Evolutionary conservation across 2,113 vertebrate genomes (phyloP).

Genomic region (Stegastes partitus): DNA sequence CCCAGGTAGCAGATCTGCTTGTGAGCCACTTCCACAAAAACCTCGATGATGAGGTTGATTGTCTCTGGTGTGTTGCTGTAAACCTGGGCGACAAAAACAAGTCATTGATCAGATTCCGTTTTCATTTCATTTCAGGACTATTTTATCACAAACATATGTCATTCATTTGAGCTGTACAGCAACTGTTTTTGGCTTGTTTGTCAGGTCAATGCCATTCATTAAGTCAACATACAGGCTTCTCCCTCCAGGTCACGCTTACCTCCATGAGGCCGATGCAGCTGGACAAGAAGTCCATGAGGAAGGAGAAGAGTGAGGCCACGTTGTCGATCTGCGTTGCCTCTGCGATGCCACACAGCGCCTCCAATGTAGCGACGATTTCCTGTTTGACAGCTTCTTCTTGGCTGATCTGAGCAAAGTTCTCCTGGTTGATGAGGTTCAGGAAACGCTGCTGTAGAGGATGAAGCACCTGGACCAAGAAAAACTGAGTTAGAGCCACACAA

Average conservation of each 20-base stretch:
- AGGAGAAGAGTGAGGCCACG: constrained; percentile 96
- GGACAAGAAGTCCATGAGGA: constrained; percentile 98
- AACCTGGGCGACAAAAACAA: constrained; percentile 75
- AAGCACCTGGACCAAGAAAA: constrained; percentile 86
- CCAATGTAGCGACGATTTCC: constrained; percentile 94
- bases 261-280: constrained; percentile 99
- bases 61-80: constrained; percentile 98
- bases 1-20: constrained; percentile 99
- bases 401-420: constrained; percentile 97
- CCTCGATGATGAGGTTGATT: constrained; percentile 98
- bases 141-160: too few species aligned
- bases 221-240: too few species aligned
- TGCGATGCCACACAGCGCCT: constrained; percentile 97
- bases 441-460: constrained; percentile 98
- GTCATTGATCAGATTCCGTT: background rate
- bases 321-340: constrained; percentile 99
- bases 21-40: constrained; percentile 99
- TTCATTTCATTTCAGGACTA: too few species aligned
- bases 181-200: too few species aligned
- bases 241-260: constrained; percentile 47
- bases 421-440: constrained; percentile 98
- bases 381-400: constrained; percentile 96
- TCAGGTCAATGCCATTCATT: too few species aligned
- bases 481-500: background rate
- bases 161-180: too few species aligned